phyloP scores from a whole-genome alignment of 2,113 vertebrate species.

The Paramisgurnus dabryanus region DNA sequence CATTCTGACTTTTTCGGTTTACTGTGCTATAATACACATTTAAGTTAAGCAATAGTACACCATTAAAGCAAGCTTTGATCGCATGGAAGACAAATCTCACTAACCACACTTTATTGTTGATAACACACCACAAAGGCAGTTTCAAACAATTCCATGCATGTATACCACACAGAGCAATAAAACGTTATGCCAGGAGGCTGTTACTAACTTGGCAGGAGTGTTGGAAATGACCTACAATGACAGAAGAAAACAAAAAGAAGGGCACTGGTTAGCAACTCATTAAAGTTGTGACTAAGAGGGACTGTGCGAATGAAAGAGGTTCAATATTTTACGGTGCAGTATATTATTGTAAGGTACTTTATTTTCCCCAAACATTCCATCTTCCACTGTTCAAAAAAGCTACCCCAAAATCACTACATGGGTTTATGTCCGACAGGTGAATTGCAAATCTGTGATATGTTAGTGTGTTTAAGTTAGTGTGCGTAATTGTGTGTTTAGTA shows the following conservation, averaged over 20 bases:
- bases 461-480: neutral
- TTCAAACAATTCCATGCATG: conserved; percentile 51
- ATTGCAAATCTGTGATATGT: neutral
- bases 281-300: neutral
- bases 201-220: conserved; percentile 91
- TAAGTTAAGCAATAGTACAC: conserved; percentile 11
- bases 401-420: no score
- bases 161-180: conserved; percentile 52
- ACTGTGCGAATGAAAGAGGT: neutral
- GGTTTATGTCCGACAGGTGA: neutral
- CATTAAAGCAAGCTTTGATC: conserved; percentile 6
- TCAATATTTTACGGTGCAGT: neutral
- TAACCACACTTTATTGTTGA: conserved; percentile 36
- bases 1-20: neutral
- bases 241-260: conserved; percentile 64
- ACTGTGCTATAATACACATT: neutral
- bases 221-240: conserved; percentile 84
- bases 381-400: no score
- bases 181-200: conserved; percentile 46
- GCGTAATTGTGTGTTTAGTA: neutral
- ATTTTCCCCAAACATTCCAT: no score
- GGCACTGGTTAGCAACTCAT: conserved; percentile 29
- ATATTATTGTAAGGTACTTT: neutral
- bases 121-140: conserved; percentile 38
- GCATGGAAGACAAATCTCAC: conserved; percentile 19